Evolutionary conservation across 1,140 invertebrate species (phyloP).

Genomic region (Elymnias hypermnestra): DNA sequence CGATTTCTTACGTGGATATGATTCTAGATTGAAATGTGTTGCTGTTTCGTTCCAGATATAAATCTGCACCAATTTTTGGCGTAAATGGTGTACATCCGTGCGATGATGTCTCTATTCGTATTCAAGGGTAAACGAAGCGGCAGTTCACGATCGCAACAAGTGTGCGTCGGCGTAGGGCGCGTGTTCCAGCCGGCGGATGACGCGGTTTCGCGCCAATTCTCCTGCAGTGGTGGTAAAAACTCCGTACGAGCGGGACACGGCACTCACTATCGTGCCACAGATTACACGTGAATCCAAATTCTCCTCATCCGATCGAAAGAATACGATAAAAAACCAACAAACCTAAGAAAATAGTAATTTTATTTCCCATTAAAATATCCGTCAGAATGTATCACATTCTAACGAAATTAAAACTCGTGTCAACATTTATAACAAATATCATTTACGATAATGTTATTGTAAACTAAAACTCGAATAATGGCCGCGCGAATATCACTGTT

Average conservation of each 20-base stretch:
- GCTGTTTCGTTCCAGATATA: no score
- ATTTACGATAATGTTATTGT: neutral
- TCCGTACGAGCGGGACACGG: slow-evolving; percentile 52
- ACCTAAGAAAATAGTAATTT: no score
- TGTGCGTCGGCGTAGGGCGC: slow-evolving; percentile 51
- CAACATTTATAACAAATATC: neutral
- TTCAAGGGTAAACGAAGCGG: slow-evolving; percentile 48
- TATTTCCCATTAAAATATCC: no score
- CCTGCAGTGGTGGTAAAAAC: slow-evolving; percentile 59
- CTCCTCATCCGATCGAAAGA: no score
- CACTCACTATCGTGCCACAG: slow-evolving; percentile 20
- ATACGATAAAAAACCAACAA: no score
- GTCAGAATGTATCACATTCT: neutral
- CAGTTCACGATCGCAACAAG: slow-evolving; percentile 49
- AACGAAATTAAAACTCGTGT: neutral
- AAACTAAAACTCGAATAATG: slow-evolving; percentile 9
- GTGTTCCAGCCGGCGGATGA: slow-evolving; percentile 34
- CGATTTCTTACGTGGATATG: no score
- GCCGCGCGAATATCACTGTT: slow-evolving; percentile 6
- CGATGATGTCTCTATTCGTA: slow-evolving; percentile 30
- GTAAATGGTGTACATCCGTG: neutral
- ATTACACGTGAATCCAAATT: slow-evolving; percentile 24
- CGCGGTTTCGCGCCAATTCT: slow-evolving; percentile 55
- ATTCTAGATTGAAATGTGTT: no score
- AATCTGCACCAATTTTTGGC: no score